Evolutionary conservation across 1,140 invertebrate genomes (phyloP).

Genomic region (Caenorhabditis inopinata): DNA sequence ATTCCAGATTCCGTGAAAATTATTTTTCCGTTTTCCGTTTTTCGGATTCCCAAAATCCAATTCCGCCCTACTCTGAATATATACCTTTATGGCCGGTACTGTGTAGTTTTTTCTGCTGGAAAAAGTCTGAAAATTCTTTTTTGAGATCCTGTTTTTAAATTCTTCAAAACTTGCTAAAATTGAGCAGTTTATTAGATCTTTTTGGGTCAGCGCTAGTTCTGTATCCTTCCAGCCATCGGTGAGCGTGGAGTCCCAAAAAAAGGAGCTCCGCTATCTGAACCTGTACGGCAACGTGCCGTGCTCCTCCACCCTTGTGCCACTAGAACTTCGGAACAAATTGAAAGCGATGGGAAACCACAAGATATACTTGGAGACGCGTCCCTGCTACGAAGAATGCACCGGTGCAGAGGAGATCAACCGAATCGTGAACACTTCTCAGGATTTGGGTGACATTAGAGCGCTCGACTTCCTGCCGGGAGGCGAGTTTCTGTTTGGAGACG

Average conservation of each 20-base stretch:
- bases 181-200: no score
- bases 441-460: slow-evolving; percentile 19
- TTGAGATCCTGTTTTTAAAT: no score
- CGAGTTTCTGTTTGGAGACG: slow-evolving; percentile 29
- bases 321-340: neutral
- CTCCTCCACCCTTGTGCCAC: slow-evolving; percentile 11
- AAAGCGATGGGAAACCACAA: neutral
- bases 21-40: no score
- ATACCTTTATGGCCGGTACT: no score
- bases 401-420: neutral
- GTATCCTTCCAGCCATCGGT: neutral
- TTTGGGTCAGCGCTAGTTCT: no score
- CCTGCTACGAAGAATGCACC: slow-evolving; percentile 5
- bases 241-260: neutral
- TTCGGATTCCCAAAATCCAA: no score
- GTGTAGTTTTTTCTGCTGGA: no score
- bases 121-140: no score
- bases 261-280: neutral
- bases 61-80: no score
- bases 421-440: slow-evolving; percentile 6
- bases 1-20: no score
- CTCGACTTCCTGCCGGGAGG: slow-evolving; percentile 30
- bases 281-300: neutral
- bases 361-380: neutral
- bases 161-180: no score